Percentiles rank a stretch among this genome's conserved stretches.
These are phyloP conservation scores for Macrostomum lignano DNA, from an alignment of 1,140 invertebrate species.

Conservation along the genomic window DNA sequence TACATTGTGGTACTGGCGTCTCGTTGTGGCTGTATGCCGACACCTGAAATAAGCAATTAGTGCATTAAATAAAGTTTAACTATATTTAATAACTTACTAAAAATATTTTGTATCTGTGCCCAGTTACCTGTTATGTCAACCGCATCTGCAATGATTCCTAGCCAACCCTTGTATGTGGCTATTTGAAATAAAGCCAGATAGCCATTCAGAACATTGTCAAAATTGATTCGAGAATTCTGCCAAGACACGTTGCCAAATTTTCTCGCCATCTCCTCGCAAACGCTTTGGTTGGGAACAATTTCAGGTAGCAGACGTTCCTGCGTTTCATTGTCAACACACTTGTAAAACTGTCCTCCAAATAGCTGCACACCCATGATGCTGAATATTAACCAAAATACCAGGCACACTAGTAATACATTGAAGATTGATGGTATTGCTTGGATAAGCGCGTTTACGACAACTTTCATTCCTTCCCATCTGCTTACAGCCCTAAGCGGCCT, in stretches of 20 bases:
- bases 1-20: slow-evolving; percentile 90
- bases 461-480: too few species aligned
- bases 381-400: too few species aligned
- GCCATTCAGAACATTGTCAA: slow-evolving; percentile 84
- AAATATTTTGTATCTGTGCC: slow-evolving; percentile 1
- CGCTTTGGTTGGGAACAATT: neutral
- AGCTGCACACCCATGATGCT: slow-evolving; percentile 62
- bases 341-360: slow-evolving; percentile 57
- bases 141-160: slow-evolving; percentile 93
- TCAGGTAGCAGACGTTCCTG: slow-evolving; percentile 31
- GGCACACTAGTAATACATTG: slow-evolving; percentile 60
- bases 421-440: too few species aligned
- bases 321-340: slow-evolving; percentile 43
- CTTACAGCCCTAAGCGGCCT: too few species aligned
- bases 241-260: slow-evolving; percentile 32
- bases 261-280: neutral
- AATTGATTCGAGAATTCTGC: slow-evolving; percentile 86
- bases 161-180: slow-evolving; percentile 55
- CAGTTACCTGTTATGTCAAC: slow-evolving; percentile 44
- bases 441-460: slow-evolving; percentile 69
- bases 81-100: neutral
- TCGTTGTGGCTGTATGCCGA: slow-evolving; percentile 56
- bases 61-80: too few species aligned
- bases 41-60: slow-evolving; percentile 34
- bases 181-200: slow-evolving; percentile 92